These are phyloP conservation scores for Pycnomerus fuliginosus DNA, from an alignment of 2,888 invertebrate species.

Conservation along the genomic window DNA sequence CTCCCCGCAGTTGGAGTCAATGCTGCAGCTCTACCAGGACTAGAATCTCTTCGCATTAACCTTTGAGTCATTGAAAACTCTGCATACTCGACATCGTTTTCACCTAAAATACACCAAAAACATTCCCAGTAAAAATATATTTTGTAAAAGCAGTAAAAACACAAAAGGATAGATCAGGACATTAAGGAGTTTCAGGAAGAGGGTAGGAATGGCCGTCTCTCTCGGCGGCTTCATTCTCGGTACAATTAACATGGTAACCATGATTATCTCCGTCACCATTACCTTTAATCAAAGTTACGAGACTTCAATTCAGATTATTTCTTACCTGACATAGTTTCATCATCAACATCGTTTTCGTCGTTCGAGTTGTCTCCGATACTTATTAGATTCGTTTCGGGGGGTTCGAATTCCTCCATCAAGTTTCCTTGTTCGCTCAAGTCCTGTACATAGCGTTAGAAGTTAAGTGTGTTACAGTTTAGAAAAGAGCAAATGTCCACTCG, in stretches of 20 bases:
- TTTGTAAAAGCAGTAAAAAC: not conserved
- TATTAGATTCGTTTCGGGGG: slow-evolving; percentile 53
- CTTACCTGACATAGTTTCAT: slow-evolving; percentile 81
- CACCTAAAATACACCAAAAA: slow-evolving; percentile 50
- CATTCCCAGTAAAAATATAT: slow-evolving; percentile 3
- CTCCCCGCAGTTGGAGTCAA: slow-evolving; percentile 32
- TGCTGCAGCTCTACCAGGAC: slow-evolving; percentile 34
- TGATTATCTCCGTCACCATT: slow-evolving; percentile 12
- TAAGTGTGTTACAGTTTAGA: too few species aligned
- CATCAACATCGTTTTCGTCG: slow-evolving; percentile 85
- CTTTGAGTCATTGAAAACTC: slow-evolving; percentile 58
- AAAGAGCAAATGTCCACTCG: too few species aligned
- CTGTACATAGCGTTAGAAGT: slow-evolving; percentile 43
- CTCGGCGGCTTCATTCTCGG: slow-evolving; percentile 39
- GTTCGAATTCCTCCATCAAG: slow-evolving; percentile 60
- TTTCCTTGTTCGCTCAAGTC: slow-evolving; percentile 66
- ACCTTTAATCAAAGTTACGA: too few species aligned
- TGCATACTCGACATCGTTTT: slow-evolving; percentile 69
- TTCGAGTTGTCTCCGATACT: slow-evolving; percentile 68
- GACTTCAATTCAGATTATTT: too few species aligned
- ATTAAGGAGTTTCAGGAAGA: slow-evolving; percentile 26
- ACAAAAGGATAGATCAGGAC: not conserved
- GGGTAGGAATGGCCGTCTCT: slow-evolving; percentile 33
- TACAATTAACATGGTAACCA: slow-evolving; percentile 25
- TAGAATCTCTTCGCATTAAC: slow-evolving; percentile 44